Base-by-base conservation (phyloP, 2,113 vertebrate genomes). In the Gymnorhina tibicen region DNA sequence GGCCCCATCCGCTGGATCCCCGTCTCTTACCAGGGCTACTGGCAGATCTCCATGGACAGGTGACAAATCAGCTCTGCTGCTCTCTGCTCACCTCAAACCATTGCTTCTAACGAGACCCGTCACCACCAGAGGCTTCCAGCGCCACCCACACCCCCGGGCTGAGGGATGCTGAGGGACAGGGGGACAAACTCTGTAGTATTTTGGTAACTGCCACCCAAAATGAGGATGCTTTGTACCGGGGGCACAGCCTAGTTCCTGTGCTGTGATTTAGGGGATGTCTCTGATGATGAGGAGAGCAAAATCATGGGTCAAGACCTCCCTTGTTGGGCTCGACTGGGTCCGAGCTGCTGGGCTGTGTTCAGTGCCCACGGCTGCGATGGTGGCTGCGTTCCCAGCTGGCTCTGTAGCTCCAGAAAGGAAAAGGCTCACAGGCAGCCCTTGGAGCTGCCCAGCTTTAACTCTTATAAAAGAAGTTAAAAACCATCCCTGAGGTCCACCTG, bases 21-120 rank as follows among this genome's bases (percentile, higher is more conserved):
- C 0, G 76, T 99, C 66, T 97, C 97, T 1, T 87, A 96, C 58
- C 97, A 96, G 64, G 97, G 87, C 24, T 99, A 98, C 96, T 98
- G 98, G 97, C 98, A 98, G 95, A 97, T 99, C 95, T 91, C 93
- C 7, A 93, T 98, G 98, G 97, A 98, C 94, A 98, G 98, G 98
- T 98, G 91, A 93, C 70, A 49, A 26, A 30, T 6, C 5, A 3
- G 53, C 42, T 80, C 47, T 86, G 24, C 15, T 44, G 30, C 3
- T 39, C 67, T 33, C 9, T 52, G 13, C 6, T 35, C n/a, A 24
- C 35, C 72, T 63, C 66, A 33, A 44, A 30, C 19, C 15, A 2
- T 6, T 1, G 1, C 13, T 53, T 59, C 70, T 52, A 20, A 32
- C 63, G 30, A 39, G 12, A 42, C 14, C 10, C 46, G 6, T 3